Base-by-base conservation (phyloP, 2,888 invertebrate genomes). In the Meiosimyza platycephala region DNA sequence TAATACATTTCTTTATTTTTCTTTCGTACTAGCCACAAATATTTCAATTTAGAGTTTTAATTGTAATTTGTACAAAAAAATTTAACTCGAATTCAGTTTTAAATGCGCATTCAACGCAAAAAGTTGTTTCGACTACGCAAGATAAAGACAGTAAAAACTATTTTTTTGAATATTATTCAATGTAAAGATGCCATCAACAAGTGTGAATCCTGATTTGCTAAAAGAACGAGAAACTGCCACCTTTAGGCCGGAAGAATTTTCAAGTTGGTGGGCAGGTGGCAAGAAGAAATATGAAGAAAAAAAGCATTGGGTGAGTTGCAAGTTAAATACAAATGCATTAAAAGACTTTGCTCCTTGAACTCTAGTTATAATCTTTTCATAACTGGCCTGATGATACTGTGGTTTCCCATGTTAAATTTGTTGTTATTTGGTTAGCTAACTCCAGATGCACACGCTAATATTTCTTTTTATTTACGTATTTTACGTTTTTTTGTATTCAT, bases 181-280 rank as follows among this genome's bases (percentile, higher is more conserved):
- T 7, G 1, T 40, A 28, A 68, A 68, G 9, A 76, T 78, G 75
- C 22, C 60, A 4, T 22, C 71, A 47, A 75, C 72, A 64, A 81
- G 78, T 69, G 85, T 93, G 52, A 94, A 94, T 86, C 86, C 89
- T 15, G 95, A 95, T 88, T 88, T 95, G 75, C 89, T 89, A 82
- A 91, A 89, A 79, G 95, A 95, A 88, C 90, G 95, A 75, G 89
- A 91, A 76, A 92, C 90, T 79, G 94, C 94, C 80, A 91, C 91
- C n/a, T 95, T 95, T 83, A 89, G 92, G 84, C 88, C 91, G 2
- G 86, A 88, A 72, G 96, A 96, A 87, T 88, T 96, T 77, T 95
- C 94, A 0, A 88, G 93, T 83, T 89, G 94, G 77, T 89, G 95
- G 78, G 94, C 94, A 87, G 96, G 95, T 7, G 92, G 93, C n/a